phyloP scores from a whole-genome alignment of 2,888 invertebrate genomes.

The Tinea pellionella region DNA sequence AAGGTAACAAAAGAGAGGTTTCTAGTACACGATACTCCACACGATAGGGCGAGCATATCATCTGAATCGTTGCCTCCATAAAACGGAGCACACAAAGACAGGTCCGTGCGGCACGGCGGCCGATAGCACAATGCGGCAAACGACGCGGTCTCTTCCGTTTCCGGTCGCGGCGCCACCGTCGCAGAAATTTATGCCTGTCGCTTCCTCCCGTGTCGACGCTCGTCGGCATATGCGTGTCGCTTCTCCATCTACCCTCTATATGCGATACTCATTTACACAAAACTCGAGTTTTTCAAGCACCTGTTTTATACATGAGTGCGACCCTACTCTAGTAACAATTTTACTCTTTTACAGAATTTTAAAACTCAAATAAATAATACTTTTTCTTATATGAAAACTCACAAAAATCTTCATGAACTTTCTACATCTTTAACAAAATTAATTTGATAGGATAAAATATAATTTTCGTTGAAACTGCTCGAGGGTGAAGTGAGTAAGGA shows the following conservation, averaged over 20 bases:
- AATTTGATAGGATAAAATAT: neutral
- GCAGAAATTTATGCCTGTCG: slow-evolving; percentile 64
- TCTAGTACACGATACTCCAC: slow-evolving; percentile 30
- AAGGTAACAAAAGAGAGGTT: slow-evolving; percentile 34
- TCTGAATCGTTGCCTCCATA: slow-evolving; percentile 47
- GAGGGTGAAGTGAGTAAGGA: slow-evolving; percentile 17
- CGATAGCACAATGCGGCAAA: slow-evolving; percentile 69
- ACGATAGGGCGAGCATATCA: slow-evolving; percentile 50
- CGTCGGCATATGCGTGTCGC: slow-evolving; percentile 16
- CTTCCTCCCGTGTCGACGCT: slow-evolving; percentile 44
- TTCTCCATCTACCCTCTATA: slow-evolving; percentile 32
- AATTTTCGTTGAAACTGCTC: neutral
- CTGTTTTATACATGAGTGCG: slow-evolving; percentile 43
- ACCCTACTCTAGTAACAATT: slow-evolving; percentile 35
- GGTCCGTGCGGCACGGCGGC: slow-evolving; percentile 59
- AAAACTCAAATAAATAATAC: neutral
- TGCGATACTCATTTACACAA: slow-evolving; percentile 56
- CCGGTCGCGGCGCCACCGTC: slow-evolving; percentile 64
- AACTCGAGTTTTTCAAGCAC: slow-evolving; percentile 64
- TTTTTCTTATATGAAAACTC: neutral
- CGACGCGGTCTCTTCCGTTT: slow-evolving; percentile 65
- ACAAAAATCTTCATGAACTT: neutral
- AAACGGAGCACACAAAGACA: slow-evolving; percentile 57
- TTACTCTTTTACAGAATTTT: slow-evolving; percentile 22
- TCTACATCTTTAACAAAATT: neutral